Evolutionary conservation across 2,797 vertebrate species (phyloP).

Genomic region (Syngnathus rostellatus): DNA sequence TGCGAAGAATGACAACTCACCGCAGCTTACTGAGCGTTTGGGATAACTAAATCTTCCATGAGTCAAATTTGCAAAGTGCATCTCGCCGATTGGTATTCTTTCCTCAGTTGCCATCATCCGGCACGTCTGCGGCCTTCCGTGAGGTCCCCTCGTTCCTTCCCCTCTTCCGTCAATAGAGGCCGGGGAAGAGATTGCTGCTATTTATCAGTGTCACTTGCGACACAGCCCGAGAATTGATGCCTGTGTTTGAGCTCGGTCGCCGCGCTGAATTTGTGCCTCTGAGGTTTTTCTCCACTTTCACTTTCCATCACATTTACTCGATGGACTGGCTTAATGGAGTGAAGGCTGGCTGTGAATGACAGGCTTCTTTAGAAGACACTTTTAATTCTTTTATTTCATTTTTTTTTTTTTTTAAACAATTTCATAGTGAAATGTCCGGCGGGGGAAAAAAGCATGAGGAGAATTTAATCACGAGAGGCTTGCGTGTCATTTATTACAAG

Average conservation of each 20-base stretch:
- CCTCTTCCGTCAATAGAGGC: constrained; percentile 23
- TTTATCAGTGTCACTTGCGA: constrained; percentile 59
- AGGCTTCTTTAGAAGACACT: background rate
- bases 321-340: constrained; percentile 1
- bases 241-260: constrained; percentile 25
- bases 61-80: background rate
- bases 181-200: constrained; percentile 45
- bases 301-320: constrained; percentile 1
- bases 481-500: background rate
- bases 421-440: background rate
- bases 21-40: no score
- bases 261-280: constrained; percentile 19
- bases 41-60: no score
- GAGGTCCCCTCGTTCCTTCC: constrained; percentile 12
- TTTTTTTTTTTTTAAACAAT: background rate
- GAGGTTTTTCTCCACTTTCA: constrained; percentile 19
- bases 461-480: background rate
- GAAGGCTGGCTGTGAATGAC: background rate
- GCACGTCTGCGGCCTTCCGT: constrained; percentile 12
- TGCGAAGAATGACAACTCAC: background rate
- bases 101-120: background rate
- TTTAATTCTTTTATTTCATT: background rate
- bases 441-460: background rate
- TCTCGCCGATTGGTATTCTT: background rate
- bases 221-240: constrained; percentile 49